phyloP scores from a whole-genome alignment of 2,113 vertebrate genomes.

The Zosterops pallidus region DNA sequence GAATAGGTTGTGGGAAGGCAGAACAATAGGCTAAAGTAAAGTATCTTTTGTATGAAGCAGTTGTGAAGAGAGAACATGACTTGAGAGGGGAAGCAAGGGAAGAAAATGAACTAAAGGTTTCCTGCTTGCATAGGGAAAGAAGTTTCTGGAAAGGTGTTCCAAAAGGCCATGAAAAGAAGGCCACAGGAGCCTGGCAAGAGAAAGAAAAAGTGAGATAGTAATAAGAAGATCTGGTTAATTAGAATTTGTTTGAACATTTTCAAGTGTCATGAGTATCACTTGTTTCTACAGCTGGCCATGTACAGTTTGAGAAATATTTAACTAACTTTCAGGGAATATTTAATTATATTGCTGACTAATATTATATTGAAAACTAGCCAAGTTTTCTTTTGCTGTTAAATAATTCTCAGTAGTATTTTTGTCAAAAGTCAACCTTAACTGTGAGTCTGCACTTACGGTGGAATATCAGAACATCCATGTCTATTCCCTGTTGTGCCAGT shows the following conservation, averaged over 20 bases:
- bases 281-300: background rate
- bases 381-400: background rate
- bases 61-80: conserved; percentile 17
- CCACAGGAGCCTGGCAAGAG: background rate
- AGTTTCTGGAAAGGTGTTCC: conserved; percentile 3
- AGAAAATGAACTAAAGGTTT: conserved; percentile 15
- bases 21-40: conserved; percentile 48
- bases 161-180: background rate
- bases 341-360: background rate
- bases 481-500: background rate
- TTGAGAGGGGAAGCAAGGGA: conserved; percentile 12
- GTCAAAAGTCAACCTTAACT: background rate
- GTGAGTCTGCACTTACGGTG: background rate
- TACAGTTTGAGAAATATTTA: background rate
- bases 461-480: background rate
- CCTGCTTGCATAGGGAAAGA: background rate
- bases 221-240: background rate
- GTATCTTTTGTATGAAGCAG: conserved; percentile 27
- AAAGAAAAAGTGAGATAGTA: background rate
- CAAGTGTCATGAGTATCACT: background rate
- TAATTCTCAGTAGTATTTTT: background rate
- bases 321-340: background rate
- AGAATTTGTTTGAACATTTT: background rate
- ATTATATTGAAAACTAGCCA: background rate
- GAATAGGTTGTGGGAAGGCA: conserved; percentile 47